Conservation (phyloP, 2,797 vertebrate species). For the Streptopelia turtur region DNA sequence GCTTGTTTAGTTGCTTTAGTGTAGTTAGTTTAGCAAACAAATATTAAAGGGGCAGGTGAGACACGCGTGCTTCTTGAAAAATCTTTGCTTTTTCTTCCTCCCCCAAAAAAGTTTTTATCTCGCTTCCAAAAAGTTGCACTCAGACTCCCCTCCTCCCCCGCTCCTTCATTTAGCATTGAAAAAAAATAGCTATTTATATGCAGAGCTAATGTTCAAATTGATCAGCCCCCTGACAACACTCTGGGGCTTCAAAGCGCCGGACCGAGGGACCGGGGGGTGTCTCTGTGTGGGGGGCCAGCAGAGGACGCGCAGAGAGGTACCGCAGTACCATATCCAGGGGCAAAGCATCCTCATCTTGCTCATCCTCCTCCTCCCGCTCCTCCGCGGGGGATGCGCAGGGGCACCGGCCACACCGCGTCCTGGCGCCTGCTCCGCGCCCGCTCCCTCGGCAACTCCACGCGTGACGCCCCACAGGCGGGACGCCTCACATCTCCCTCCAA, state of each 20-base stretch:
- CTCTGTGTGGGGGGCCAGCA: neutral
- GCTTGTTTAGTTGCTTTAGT: neutral
- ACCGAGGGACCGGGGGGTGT: fast-evolving
- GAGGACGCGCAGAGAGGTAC: neutral
- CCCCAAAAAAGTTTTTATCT: neutral
- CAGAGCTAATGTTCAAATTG: neutral
- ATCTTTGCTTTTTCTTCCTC: neutral
- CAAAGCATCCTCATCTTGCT: neutral
- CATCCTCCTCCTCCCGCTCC: neutral
- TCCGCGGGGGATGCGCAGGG: neutral
- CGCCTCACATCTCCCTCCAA: neutral
- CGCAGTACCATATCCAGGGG: neutral
- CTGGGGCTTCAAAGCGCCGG: neutral
- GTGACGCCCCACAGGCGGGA: neutral
- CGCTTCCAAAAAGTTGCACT: neutral
- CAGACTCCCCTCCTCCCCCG: neutral
- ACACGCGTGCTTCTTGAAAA: neutral
- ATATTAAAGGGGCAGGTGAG: neutral
- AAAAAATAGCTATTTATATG: neutral
- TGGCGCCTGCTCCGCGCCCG: neutral
- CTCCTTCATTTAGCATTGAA: neutral
- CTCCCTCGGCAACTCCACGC: neutral
- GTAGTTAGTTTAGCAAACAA: neutral
- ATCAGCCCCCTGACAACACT: neutral
- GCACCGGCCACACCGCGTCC: neutral